These are phyloP conservation scores for Poeciliopsis prolifica DNA, from an alignment of 2,113 vertebrate species.

Conservation along the genomic window DNA sequence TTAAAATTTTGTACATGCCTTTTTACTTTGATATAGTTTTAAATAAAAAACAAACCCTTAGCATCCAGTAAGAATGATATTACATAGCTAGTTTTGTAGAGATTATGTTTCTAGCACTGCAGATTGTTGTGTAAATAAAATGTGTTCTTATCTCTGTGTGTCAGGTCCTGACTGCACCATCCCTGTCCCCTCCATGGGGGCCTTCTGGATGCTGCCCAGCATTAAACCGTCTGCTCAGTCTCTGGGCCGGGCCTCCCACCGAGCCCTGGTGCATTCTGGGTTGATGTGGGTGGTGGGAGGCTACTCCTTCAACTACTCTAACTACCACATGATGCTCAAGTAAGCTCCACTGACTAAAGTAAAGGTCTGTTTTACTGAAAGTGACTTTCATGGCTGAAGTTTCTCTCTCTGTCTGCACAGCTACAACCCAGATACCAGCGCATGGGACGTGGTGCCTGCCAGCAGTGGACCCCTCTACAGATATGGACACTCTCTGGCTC, in stretches of 20 bases:
- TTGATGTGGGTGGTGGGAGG: constrained; percentile 97
- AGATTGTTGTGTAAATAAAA: background rate
- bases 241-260: constrained; percentile 91
- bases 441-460: constrained; percentile 89
- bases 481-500: constrained; percentile 91
- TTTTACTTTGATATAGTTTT: background rate
- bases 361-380: background rate
- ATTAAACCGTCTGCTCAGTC: constrained; percentile 92
- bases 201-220: constrained; percentile 92
- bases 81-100: background rate
- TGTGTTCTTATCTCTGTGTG: background rate
- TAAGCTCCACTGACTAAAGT: constrained; percentile 70
- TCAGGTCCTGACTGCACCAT: constrained; percentile 94
- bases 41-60: background rate
- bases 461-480: constrained; percentile 87
- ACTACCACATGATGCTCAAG: constrained; percentile 94
- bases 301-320: constrained; percentile 94
- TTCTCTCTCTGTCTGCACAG: constrained; percentile 63
- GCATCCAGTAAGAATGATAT: background rate
- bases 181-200: constrained; percentile 90
- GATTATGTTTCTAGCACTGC: background rate
- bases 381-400: background rate
- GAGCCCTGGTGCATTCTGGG: constrained; percentile 88
- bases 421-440: constrained; percentile 91
- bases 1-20: too few relatives aligned